These are phyloP conservation scores for Perccottus glenii DNA, from an alignment of 2,113 vertebrate genomes.

Conservation along the genomic window DNA sequence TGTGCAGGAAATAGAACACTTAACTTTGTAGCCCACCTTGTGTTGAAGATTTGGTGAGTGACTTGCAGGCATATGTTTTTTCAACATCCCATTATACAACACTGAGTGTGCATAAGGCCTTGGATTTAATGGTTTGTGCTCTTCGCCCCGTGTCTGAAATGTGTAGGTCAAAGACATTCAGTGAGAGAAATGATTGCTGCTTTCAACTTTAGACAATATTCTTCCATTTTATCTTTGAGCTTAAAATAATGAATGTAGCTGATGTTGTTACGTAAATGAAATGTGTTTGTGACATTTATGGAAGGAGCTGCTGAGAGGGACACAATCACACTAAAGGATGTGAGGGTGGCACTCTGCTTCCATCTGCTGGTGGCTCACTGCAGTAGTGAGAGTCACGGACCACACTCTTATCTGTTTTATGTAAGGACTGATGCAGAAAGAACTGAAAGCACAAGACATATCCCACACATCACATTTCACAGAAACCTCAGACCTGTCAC, in stretches of 20 bases:
- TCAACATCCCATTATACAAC: constrained; percentile 38
- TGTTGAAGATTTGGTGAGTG: constrained; percentile 6
- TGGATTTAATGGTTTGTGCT: constrained; percentile 31
- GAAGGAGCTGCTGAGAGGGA: not conserved
- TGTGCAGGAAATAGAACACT: constrained; percentile 12
- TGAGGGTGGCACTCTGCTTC: constrained; percentile 42
- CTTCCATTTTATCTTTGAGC: constrained; percentile 2
- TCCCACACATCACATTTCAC: no score
- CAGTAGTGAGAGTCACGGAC: not conserved
- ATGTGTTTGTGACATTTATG: not conserved
- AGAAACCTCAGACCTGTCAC: no score
- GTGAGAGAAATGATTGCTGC: not conserved
- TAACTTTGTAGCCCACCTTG: no score
- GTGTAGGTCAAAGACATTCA: constrained; percentile 21
- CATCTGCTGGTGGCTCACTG: constrained; percentile 54
- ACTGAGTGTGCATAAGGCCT: constrained; percentile 32
- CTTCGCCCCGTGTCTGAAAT: constrained; percentile 9
- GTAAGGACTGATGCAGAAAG: not conserved
- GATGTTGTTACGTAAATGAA: constrained; percentile 8
- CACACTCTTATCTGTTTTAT: no score
- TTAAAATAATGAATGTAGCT: not conserved
- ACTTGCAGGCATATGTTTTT: constrained; percentile 14
- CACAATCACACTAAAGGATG: not conserved
- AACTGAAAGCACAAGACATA: not conserved
- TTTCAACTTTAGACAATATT: not conserved